Percentiles rank a stretch among this genome's conserved stretches.
These are phyloP conservation scores for Blomia tropicalis DNA, from an alignment of 2,888 invertebrate species.

Conservation along the genomic window DNA sequence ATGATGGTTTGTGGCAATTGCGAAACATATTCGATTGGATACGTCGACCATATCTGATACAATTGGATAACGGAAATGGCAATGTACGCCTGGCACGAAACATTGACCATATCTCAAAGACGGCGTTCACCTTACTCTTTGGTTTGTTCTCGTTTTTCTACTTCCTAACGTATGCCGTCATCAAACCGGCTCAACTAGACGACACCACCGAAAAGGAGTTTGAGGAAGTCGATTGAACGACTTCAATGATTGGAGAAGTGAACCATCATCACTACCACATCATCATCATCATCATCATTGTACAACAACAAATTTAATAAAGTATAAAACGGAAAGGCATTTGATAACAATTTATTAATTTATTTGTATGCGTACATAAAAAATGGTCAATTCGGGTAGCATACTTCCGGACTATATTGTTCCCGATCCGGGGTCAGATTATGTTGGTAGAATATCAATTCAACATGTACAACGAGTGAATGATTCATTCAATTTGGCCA, in stretches of 20 bases:
- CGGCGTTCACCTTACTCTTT: constrained; percentile 81
- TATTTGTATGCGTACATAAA: too few relatives aligned
- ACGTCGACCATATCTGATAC: constrained; percentile 75
- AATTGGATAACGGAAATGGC: constrained; percentile 33
- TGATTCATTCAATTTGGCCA: too few relatives aligned
- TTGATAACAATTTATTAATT: too few relatives aligned
- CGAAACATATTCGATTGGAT: constrained; percentile 35
- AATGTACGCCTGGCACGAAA: constrained; percentile 66
- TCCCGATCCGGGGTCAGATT: too few relatives aligned
- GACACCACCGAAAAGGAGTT: constrained; percentile 28
- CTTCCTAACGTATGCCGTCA: constrained; percentile 47
- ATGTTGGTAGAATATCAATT: too few relatives aligned
- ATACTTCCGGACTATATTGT: too few relatives aligned
- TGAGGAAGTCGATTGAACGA: constrained; percentile 46
- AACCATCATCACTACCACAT: too few relatives aligned
- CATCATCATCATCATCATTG: too few relatives aligned
- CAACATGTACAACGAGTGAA: too few relatives aligned
- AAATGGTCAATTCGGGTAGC: too few relatives aligned
- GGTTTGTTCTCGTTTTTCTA: constrained; percentile 84
- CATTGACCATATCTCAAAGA: constrained; percentile 80
- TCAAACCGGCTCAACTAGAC: constrained; percentile 30
- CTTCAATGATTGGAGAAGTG: background rate
- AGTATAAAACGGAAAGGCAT: too few relatives aligned
- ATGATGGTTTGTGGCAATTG: background rate
- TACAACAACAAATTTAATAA: too few relatives aligned